Conservation (phyloP, 2,113 vertebrate genomes). For the Passerina amoena region DNA sequence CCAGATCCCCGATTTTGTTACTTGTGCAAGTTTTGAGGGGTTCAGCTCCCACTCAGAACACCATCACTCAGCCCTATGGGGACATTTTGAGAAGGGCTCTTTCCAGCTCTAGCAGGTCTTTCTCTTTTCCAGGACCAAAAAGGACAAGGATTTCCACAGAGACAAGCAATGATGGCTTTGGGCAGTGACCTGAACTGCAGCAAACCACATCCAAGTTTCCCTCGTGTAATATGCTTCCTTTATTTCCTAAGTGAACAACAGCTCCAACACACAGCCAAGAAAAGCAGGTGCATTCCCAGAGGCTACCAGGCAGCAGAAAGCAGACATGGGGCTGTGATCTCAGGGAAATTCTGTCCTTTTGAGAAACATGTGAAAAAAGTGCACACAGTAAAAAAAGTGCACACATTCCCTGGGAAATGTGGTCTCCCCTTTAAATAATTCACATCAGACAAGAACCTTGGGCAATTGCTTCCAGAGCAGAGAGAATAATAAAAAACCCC, state of each 20-base stretch:
- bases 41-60: background rate
- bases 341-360: background rate
- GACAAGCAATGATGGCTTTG: background rate
- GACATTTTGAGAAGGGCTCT: accelerated
- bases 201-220: background rate
- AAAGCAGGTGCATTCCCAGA: background rate
- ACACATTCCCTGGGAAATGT: background rate
- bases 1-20: accelerated
- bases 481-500: background rate
- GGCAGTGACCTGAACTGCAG: background rate
- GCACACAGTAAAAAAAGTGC: background rate
- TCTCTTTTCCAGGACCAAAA: background rate
- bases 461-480: background rate
- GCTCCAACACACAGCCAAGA: background rate
- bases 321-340: background rate
- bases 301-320: background rate
- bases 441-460: background rate
- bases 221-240: accelerated
- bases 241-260: background rate
- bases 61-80: background rate
- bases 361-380: background rate
- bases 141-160: background rate
- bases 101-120: background rate
- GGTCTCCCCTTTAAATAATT: background rate
- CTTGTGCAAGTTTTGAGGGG: background rate